Conservation (phyloP, 2,888 invertebrate species). For the Diogma glabrata region DNA sequence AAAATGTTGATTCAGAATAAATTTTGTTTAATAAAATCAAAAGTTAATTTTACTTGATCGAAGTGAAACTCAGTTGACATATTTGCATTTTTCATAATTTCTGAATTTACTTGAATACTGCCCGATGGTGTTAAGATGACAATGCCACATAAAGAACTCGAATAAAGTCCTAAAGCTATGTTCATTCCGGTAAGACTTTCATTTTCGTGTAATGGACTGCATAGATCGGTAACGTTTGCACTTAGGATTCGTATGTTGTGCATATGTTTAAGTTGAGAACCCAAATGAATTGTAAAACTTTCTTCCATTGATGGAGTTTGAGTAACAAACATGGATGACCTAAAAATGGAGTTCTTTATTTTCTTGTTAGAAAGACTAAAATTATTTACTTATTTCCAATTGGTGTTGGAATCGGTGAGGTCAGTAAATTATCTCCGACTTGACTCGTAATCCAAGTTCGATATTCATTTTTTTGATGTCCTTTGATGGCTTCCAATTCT, state of each 20-base stretch:
- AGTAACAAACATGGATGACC: conserved; percentile 36
- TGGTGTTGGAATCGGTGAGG: conserved; percentile 28
- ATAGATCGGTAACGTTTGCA: conserved; percentile 72
- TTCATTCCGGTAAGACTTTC: conserved; percentile 50
- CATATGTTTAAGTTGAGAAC: conserved; percentile 96
- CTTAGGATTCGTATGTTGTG: conserved; percentile 91
- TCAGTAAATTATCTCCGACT: conserved; percentile 32
- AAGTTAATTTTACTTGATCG: conserved; percentile 34
- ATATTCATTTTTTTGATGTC: conserved; percentile 77
- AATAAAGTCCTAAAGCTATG: conserved; percentile 88
- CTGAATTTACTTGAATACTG: conserved; percentile 32
- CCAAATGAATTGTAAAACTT: conserved; percentile 95
- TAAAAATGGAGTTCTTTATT: conserved; percentile 14
- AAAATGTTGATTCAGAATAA: too few species aligned
- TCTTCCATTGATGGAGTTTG: conserved; percentile 59
- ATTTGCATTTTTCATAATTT: conserved; percentile 34
- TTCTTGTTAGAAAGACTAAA: conserved; percentile 2
- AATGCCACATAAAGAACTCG: conserved; percentile 75
- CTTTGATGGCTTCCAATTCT: conserved; percentile 71
- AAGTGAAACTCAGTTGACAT: conserved; percentile 92
- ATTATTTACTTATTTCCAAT: conserved; percentile 25
- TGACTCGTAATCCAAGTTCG: conserved; percentile 68
- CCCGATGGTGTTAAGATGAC: conserved; percentile 57
- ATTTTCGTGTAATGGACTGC: conserved; percentile 43
- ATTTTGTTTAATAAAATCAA: neutral